phyloP scores from a whole-genome alignment of 2,888 invertebrate genomes.

The Meganola albula region DNA sequence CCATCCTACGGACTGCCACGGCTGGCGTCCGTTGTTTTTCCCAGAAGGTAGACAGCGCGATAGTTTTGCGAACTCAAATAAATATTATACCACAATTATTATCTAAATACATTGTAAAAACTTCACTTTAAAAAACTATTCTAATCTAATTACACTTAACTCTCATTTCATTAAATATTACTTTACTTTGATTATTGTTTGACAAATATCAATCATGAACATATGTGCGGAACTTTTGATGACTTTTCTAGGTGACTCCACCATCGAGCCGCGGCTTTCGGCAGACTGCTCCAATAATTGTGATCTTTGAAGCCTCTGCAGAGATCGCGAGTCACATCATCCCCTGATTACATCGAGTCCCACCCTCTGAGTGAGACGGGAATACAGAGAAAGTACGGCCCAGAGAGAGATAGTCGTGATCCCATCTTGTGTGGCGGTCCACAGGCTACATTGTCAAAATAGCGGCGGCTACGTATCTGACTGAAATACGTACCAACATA shows the following conservation, averaged over 20 bases:
- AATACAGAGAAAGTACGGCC: conserved; percentile 18
- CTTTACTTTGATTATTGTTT: too few species aligned
- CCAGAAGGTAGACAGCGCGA: conserved; percentile 78
- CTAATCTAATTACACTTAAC: too few species aligned
- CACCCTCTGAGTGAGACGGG: conserved; percentile 65
- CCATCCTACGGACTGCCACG: conserved; percentile 83
- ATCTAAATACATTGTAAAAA: conserved; percentile 18
- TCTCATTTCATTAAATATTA: too few species aligned
- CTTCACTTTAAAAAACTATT: too few species aligned
- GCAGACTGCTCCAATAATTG: conserved; percentile 76
- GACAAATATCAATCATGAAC: conserved; percentile 19
- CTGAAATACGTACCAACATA: conserved; percentile 57
- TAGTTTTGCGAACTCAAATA: conserved; percentile 23
- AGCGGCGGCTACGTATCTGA: conserved; percentile 58
- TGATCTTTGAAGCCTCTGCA: conserved; percentile 73
- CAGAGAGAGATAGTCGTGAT: conserved; percentile 62
- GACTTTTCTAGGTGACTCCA: conserved; percentile 65
- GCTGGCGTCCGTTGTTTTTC: conserved; percentile 78
- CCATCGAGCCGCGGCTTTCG: conserved; percentile 69
- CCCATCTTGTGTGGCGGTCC: conserved; percentile 81
- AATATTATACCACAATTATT: conserved; percentile 19
- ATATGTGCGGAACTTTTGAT: conserved; percentile 40
- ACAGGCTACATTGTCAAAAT: conserved; percentile 76
- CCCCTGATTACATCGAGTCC: conserved; percentile 76
- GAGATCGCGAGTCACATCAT: conserved; percentile 77